Evolutionary conservation across 2,888 invertebrate species (phyloP).

Genomic region (Phaedon cochleariae): DNA sequence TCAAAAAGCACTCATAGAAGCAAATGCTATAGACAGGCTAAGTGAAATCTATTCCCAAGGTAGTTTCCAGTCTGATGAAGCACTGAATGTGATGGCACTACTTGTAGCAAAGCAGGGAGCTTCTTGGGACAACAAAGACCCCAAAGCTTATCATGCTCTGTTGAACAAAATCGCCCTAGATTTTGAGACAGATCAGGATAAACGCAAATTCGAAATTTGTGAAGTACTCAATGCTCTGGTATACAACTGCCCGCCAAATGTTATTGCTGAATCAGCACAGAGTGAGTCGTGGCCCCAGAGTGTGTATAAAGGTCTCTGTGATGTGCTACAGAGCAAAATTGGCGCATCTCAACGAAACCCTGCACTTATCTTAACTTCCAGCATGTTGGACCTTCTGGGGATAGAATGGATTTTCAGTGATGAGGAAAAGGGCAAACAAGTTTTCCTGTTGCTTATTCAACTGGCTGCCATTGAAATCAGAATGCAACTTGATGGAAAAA

Average conservation of each 20-base stretch:
- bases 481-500: slow-evolving; percentile 91
- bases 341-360: slow-evolving; percentile 90
- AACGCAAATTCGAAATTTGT: slow-evolving; percentile 89
- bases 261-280: slow-evolving; percentile 70
- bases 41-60: slow-evolving; percentile 87
- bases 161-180: slow-evolving; percentile 85
- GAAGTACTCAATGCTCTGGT: slow-evolving; percentile 79
- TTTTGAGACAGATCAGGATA: slow-evolving; percentile 88
- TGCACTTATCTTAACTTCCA: slow-evolving; percentile 83
- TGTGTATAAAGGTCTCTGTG: slow-evolving; percentile 81
- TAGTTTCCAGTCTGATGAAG: slow-evolving; percentile 90
- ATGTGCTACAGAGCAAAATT: slow-evolving; percentile 87
- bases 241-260: slow-evolving; percentile 73
- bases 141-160: slow-evolving; percentile 81
- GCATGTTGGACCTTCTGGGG: slow-evolving; percentile 81
- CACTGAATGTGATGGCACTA: slow-evolving; percentile 77
- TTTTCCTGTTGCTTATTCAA: slow-evolving; percentile 83
- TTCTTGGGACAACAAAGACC: slow-evolving; percentile 80
- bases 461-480: slow-evolving; percentile 91
- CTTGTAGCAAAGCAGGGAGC: slow-evolving; percentile 77
- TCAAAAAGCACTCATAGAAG: slow-evolving; percentile 79
- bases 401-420: slow-evolving; percentile 85
- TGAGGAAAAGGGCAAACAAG: slow-evolving; percentile 81
- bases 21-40: slow-evolving; percentile 82
- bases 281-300: slow-evolving; percentile 85